Evolutionary conservation across 1,140 invertebrate genomes (phyloP), one percentile per base, ranked within the genome.

Genomic region (Brachionus paranguensis): DNA sequence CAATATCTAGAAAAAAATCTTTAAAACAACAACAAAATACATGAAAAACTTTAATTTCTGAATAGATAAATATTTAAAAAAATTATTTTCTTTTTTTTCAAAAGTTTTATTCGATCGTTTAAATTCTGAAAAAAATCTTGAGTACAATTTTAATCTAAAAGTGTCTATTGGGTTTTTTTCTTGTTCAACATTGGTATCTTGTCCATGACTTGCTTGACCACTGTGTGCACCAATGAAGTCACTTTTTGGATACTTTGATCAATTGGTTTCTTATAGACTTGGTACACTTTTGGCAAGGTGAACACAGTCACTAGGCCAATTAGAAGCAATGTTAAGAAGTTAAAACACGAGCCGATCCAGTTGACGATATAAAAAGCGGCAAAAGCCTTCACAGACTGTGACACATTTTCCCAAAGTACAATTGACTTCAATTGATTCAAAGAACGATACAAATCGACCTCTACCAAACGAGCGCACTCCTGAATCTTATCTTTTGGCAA

Each of bases 221-320:
- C 11, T 41, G 47, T 0, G 41, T 81, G 78, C 7, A 17, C 64
- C 10, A 20, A 20, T 20, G 17, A 6, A 45, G 78, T 81, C 17
- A 55, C 53, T 60, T 81, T 81, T 47, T 81, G 14, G 17, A 81
- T 41, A 41, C n/a, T 27, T 81, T 81, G 78, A 47, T 81, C 78
- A 33, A 81, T 81, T 68, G 53, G 78, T 85, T 88, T 86, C 91
- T 98, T 95, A 92, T 99, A 97, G 90, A 95, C 94, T 91, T 98
- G 96, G 89, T 99, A 98, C 29, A 97, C 93, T 91, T 98, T 98
- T 29, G 97, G 97, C 89, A 98, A 91, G 85, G 96, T 94, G 92
- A 99, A 99, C 85, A 97, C 91, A 85, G 93, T 93, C 86, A 98
- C 92, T 88, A 45, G 17, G 6, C 20, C 85, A 10, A 83, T 14